phyloP scores from a whole-genome alignment of 2,888 invertebrate genomes.

The Aphidoletes aphidimyza region DNA sequence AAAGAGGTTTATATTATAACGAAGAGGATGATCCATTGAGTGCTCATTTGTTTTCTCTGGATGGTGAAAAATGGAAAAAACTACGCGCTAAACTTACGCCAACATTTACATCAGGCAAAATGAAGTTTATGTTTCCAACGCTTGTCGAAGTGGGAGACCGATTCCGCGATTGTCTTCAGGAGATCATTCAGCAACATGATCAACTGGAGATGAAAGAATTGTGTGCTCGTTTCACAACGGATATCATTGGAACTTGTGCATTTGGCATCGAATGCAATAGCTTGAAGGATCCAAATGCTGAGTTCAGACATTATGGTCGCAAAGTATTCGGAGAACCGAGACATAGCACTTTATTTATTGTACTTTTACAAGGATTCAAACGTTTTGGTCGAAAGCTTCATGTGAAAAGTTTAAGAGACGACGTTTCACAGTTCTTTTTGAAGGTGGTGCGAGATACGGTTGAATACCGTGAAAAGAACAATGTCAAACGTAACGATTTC shows the following conservation, averaged over 20 bases:
- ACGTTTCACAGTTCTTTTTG: slow-evolving; percentile 62
- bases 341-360: no score
- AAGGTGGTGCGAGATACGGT: slow-evolving; percentile 62
- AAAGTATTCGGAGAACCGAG: no score
- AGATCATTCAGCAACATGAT: slow-evolving; percentile 62
- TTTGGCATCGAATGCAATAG: slow-evolving; percentile 62
- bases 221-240: slow-evolving; percentile 62
- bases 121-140: slow-evolving; percentile 71
- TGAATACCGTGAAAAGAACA: slow-evolving; percentile 61
- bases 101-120: slow-evolving; percentile 71
- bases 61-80: slow-evolving; percentile 71
- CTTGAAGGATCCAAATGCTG: not conserved
- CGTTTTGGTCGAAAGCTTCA: not conserved
- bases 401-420: slow-evolving; percentile 1
- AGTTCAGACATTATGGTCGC: no score
- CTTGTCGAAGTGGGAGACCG: slow-evolving; percentile 69
- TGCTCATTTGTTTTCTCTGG: slow-evolving; percentile 70
- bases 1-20: slow-evolving; percentile 70
- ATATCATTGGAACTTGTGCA: slow-evolving; percentile 63
- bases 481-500: slow-evolving; percentile 62
- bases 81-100: slow-evolving; percentile 71
- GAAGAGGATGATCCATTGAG: slow-evolving; percentile 70
- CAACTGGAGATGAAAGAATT: slow-evolving; percentile 65
- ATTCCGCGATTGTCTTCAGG: slow-evolving; percentile 65
- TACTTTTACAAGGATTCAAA: no score